Conservation (phyloP, 2,113 vertebrate species). For the Pygathrix nemaeus region DNA sequence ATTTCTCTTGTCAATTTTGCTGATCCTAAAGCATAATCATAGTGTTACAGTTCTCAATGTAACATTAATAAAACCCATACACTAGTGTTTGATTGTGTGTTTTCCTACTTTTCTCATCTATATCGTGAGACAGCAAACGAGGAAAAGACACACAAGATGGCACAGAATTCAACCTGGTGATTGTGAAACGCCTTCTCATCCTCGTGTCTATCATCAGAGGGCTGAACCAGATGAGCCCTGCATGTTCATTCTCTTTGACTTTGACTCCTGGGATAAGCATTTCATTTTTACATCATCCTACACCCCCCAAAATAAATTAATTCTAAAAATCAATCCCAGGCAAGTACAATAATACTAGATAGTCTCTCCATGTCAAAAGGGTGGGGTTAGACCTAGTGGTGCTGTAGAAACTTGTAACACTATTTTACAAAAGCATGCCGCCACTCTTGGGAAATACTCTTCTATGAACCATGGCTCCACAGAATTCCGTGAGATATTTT, state of each 20-base stretch:
- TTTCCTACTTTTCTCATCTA: neutral
- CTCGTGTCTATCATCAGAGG: neutral
- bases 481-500: conserved; percentile 34
- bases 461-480: neutral
- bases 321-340: neutral
- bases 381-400: neutral
- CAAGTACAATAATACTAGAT: neutral
- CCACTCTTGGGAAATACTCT: neutral
- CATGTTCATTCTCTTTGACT: neutral
- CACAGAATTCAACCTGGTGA: neutral
- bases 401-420: conserved; percentile 9
- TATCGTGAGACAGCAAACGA: neutral
- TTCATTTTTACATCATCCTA: neutral
- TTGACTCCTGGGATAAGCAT: neutral
- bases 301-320: neutral
- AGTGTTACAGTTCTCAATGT: neutral
- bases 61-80: neutral
- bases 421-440: neutral
- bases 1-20: neutral
- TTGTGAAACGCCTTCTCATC: neutral
- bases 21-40: neutral
- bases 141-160: neutral
- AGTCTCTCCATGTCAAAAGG: neutral
- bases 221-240: neutral
- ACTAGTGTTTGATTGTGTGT: neutral